Evolutionary conservation across 2,888 invertebrate species (phyloP).

Genomic region (Sinohyriopsis cumingii): DNA sequence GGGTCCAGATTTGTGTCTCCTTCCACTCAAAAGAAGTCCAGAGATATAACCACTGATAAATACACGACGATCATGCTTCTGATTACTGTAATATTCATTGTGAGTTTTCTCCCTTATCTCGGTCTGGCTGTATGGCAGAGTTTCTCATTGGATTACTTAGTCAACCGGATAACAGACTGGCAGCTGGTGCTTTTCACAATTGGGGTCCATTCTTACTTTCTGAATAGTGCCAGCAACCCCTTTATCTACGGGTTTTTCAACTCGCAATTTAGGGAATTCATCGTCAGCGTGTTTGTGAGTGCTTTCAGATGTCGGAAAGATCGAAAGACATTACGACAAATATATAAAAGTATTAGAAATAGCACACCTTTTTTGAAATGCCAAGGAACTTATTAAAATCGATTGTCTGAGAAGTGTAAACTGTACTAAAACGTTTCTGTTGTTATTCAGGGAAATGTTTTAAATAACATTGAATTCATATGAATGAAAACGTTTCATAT

Average conservation of each 20-base stretch:
- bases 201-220: slow-evolving; percentile 21
- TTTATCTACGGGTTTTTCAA: slow-evolving; percentile 33
- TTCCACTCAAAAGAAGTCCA: too few relatives aligned
- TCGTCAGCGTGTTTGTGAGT: neutral
- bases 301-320: too few relatives aligned
- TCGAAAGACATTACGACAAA: too few relatives aligned
- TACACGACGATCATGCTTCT: slow-evolving; percentile 39
- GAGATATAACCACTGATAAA: slow-evolving; percentile 28
- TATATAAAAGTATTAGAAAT: too few relatives aligned
- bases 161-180: slow-evolving; percentile 13
- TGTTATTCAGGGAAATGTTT: too few relatives aligned
- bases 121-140: slow-evolving; percentile 26
- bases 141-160: slow-evolving; percentile 16
- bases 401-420: too few relatives aligned
- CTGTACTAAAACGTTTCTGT: too few relatives aligned
- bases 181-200: slow-evolving; percentile 21
- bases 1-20: too few relatives aligned
- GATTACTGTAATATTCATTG: slow-evolving; percentile 23
- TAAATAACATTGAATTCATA: too few relatives aligned
- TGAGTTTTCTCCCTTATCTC: slow-evolving; percentile 32
- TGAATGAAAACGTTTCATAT: too few relatives aligned
- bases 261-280: slow-evolving; percentile 21
- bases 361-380: too few relatives aligned
- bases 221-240: slow-evolving; percentile 27
- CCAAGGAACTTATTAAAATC: too few relatives aligned